Percentiles rank a stretch among this genome's conserved stretches.
These are phyloP conservation scores for Eriocheir sinensis DNA, from an alignment of 1,140 invertebrate species.

Conservation along the genomic window DNA sequence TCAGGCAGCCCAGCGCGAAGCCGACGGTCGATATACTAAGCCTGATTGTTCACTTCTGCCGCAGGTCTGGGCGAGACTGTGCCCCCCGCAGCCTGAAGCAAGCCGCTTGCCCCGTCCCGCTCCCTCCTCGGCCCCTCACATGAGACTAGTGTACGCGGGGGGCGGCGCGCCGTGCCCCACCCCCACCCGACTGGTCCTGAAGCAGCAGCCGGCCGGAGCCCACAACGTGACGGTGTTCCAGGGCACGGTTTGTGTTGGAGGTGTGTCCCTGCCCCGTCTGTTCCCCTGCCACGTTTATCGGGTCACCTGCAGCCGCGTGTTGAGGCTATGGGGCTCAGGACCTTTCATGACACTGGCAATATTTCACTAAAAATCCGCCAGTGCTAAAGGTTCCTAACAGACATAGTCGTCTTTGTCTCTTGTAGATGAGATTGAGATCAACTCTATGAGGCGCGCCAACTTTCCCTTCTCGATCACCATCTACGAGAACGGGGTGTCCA, in stretches of 20 bases:
- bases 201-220: conserved; percentile 66
- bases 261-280: background rate
- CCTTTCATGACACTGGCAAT: background rate
- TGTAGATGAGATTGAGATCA: conserved; percentile 71
- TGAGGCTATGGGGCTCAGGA: background rate
- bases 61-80: conserved; percentile 69
- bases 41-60: background rate
- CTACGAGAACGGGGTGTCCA: conserved; percentile 69
- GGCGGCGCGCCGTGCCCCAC: conserved; percentile 70
- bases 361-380: background rate
- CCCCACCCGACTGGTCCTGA: conserved; percentile 56
- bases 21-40: background rate
- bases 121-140: conserved; percentile 42
- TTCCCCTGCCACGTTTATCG: too few relatives aligned
- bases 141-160: conserved; percentile 70
- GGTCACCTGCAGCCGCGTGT: background rate
- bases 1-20: background rate
- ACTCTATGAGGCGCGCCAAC: conserved; percentile 62
- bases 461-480: conserved; percentile 76
- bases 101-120: conserved; percentile 32
- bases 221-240: conserved; percentile 71
- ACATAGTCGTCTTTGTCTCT: background rate
- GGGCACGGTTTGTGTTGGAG: conserved; percentile 54
- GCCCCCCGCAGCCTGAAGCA: conserved; percentile 54
- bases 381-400: background rate